These are phyloP conservation scores for Siniperca scherzeri DNA, from an alignment of 2,797 vertebrate genomes.

Conservation along the genomic window DNA sequence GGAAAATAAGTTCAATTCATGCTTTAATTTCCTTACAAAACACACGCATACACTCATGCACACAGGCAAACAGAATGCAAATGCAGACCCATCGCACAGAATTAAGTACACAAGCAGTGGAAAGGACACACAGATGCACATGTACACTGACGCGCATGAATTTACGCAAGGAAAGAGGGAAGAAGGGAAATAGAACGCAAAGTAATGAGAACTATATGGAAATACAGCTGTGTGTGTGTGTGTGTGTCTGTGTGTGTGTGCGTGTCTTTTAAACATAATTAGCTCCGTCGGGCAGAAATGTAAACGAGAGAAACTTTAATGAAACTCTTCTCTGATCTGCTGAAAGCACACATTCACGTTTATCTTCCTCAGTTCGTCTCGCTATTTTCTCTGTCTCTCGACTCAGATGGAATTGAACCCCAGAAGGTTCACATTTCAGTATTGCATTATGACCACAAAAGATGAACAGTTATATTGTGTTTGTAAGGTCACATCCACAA, in stretches of 20 bases:
- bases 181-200: constrained; percentile 55
- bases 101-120: constrained; percentile 53
- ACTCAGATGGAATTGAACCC: constrained; percentile 61
- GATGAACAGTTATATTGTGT: constrained; percentile 62
- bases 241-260: constrained; percentile 24
- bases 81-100: constrained; percentile 53
- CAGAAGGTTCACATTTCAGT: constrained; percentile 54
- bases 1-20: constrained; percentile 76
- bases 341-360: constrained; percentile 73
- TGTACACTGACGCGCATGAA: constrained; percentile 40
- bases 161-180: constrained; percentile 23
- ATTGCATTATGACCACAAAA: constrained; percentile 59
- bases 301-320: constrained; percentile 81
- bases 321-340: constrained; percentile 80
- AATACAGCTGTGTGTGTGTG: constrained; percentile 51
- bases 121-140: constrained; percentile 34
- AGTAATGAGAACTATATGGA: constrained; percentile 73
- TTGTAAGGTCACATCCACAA: constrained; percentile 48
- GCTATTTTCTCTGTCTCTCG: constrained; percentile 46
- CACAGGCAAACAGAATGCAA: constrained; percentile 40
- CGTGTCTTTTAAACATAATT: constrained; percentile 77
- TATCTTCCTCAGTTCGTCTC: constrained; percentile 60
- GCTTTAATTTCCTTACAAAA: constrained; percentile 78
- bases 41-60: constrained; percentile 33
- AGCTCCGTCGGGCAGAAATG: constrained; percentile 77